Evolutionary conservation across 2,888 invertebrate genomes (phyloP), one percentile per base, ranked within the genome.

Genomic region (Sarcophaga carnaria): DNA sequence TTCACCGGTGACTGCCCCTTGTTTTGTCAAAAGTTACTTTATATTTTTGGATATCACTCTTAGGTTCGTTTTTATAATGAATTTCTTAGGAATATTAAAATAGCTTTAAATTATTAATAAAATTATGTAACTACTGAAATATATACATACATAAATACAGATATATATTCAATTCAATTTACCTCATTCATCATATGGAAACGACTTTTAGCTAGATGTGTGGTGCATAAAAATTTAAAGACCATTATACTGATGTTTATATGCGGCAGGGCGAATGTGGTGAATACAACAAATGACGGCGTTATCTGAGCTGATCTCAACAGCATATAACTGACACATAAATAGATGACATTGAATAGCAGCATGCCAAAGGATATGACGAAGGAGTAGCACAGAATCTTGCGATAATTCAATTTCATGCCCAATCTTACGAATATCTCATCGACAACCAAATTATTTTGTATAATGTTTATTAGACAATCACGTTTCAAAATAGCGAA

Each of bases 161-260:
- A 54, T 54, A 54, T 54, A 54, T 54, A 0, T 54, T 54, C 4
- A 54, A 54, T 54, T 4, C 10, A 17, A 54, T 90, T 91, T 67
- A 93, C 93, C 90, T 92, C 91, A 72, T 92, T 92, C 14, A 93
- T 82, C 90, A 92, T 91, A 22, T 90, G 87, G 63, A 93, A 93
- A 0, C 93, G 91, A 81, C 90, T 92, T 71, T 90, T 89, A 11
- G 91, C 91, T 89, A 93, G 85, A 49, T 91, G 90, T 6, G 91
- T 92, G 22, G 90, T 91, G 82, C 91, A 91, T 0, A 92, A 88
- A 67, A 93, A 93, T 70, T 93, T 91, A 49, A 93, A 92, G 27
- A 93, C 92, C 91, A 93, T 91, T 5, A 93, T 89, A 45, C 91
- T 91, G 37, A 93, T 92, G 27, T 92, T 92, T n/a, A 92, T 91